Percentiles rank a stretch among this genome's conserved stretches.
Evolutionary conservation across 64 coral and sea anemone species (phyloP).

Genomic region (Stichodactyla helianthus): DNA sequence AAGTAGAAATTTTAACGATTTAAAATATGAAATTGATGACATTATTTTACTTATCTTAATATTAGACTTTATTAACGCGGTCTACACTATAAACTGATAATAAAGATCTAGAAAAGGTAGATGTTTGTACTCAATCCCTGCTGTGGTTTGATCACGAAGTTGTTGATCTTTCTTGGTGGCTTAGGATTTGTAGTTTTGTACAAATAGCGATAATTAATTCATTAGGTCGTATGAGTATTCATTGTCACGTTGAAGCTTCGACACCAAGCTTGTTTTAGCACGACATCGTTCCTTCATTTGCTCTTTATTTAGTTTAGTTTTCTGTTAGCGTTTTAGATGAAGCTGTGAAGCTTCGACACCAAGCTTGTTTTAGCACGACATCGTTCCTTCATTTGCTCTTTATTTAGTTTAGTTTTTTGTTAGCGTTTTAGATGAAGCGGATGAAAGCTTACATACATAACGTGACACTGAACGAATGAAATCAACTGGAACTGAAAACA

Average conservation of each 20-base stretch:
- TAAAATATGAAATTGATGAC: not conserved
- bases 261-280: not conserved
- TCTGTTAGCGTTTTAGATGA: not conserved
- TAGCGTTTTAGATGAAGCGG: not conserved
- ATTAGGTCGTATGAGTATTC: not conserved
- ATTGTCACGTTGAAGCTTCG: no score
- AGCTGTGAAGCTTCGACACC: not conserved
- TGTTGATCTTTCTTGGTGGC: not conserved
- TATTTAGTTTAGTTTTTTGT: not conserved
- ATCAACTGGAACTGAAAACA: no score
- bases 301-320: not conserved
- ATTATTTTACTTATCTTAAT: not conserved
- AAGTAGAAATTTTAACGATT: not conserved
- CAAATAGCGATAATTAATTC: not conserved
- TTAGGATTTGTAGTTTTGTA: not conserved
- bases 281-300: not conserved
- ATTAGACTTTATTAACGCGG: not conserved
- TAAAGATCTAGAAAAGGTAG: not conserved
- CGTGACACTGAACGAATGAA: not conserved
- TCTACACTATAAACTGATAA: not conserved
- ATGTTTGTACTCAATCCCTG: not conserved
- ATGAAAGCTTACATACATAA: not conserved
- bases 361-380: not conserved
- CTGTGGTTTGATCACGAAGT: constrained; percentile 2
- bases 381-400: not conserved